Evolutionary conservation across 2,797 vertebrate genomes (phyloP).

Genomic region (Acipenser oxyrinchus): DNA sequence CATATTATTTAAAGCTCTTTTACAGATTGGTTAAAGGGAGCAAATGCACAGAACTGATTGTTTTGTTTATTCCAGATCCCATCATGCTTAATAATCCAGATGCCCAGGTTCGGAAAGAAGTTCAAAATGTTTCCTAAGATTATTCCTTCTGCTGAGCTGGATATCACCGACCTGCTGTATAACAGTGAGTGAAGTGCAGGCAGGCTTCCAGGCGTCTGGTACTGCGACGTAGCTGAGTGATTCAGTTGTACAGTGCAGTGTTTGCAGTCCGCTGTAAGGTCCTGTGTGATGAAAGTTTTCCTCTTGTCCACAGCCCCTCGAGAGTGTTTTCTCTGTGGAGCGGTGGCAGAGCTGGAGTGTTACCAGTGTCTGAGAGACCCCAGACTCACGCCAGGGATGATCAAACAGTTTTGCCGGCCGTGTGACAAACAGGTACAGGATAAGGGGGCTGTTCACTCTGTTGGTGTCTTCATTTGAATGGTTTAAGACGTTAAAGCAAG

Average conservation of each 20-base stretch:
- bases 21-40: too few species aligned
- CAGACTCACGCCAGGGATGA: slow-evolving; percentile 56
- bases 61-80: slow-evolving; percentile 46
- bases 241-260: not conserved
- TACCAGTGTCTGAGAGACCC: slow-evolving; percentile 57
- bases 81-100: slow-evolving; percentile 66
- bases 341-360: slow-evolving; percentile 54
- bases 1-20: too few species aligned
- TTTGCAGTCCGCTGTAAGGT: not conserved
- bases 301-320: slow-evolving; percentile 42
- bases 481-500: too few species aligned
- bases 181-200: slow-evolving; percentile 40
- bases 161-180: slow-evolving; percentile 64
- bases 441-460: too few species aligned
- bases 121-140: slow-evolving; percentile 74
- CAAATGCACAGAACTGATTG: not conserved
- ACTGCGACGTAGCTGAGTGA: not conserved
- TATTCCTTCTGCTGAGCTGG: slow-evolving; percentile 64
- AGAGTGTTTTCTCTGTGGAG: slow-evolving; percentile 62
- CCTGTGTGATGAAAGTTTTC: not conserved
- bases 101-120: slow-evolving; percentile 72
- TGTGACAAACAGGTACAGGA: slow-evolving; percentile 57
- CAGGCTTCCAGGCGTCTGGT: not conserved
- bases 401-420: slow-evolving; percentile 59
- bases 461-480: too few species aligned